Evolutionary conservation across 2,888 invertebrate genomes (phyloP).

Genomic region (Agrilus cyanescens): DNA sequence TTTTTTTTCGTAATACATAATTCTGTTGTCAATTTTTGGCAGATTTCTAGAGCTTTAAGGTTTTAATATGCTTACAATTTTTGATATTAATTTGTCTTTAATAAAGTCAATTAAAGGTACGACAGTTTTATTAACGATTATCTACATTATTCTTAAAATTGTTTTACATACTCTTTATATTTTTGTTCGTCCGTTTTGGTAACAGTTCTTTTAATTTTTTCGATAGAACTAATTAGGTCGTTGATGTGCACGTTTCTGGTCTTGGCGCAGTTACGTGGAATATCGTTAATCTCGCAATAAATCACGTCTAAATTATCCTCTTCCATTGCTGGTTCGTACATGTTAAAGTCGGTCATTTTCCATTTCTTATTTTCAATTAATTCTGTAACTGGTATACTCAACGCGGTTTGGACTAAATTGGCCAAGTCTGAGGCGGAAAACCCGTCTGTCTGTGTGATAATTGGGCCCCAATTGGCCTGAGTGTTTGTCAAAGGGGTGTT

Average conservation of each 20-base stretch:
- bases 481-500: slow-evolving; percentile 17
- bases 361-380: slow-evolving; percentile 33
- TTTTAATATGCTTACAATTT: too few species aligned
- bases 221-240: slow-evolving; percentile 26
- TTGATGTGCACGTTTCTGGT: slow-evolving; percentile 21
- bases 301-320: background rate
- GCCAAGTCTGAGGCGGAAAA: slow-evolving; percentile 45
- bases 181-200: slow-evolving; percentile 20
- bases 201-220: slow-evolving; percentile 24
- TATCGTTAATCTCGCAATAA: slow-evolving; percentile 17
- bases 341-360: slow-evolving; percentile 24
- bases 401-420: slow-evolving; percentile 34
- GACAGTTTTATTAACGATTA: background rate
- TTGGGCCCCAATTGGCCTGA: slow-evolving; percentile 25
- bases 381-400: slow-evolving; percentile 38
- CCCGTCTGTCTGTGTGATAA: slow-evolving; percentile 38
- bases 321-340: slow-evolving; percentile 20
- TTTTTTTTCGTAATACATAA: slow-evolving; percentile 1
- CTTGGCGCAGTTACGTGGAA: slow-evolving; percentile 24
- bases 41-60: too few species aligned
- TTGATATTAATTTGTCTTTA: too few species aligned
- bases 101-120: too few species aligned
- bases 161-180: slow-evolving; percentile 17
- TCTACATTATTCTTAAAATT: background rate
- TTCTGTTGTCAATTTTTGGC: too few species aligned